Base-by-base conservation (phyloP, 1,140 invertebrate genomes). In the Berghia stephanieae region DNA sequence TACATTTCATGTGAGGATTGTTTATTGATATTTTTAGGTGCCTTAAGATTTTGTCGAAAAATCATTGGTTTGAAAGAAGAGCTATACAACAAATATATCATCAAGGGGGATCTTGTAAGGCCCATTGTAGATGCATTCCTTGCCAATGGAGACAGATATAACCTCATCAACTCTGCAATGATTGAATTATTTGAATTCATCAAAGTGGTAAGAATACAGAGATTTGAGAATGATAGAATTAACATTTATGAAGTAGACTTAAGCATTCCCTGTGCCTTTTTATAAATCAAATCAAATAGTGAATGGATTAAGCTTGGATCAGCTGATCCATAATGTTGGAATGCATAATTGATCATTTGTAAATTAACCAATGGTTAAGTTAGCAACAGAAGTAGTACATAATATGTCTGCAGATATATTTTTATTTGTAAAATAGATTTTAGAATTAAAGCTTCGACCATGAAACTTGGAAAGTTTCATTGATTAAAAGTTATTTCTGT, bases 161-260 rank as follows among this genome's bases (percentile, higher is more conserved):
- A 99, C 91, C 93, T 99, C 71, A 90, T 99, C 74, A 98, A 99
- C 90, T 99, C 98, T 21, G 98, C 98, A 77, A 97, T 99, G 87
- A 92, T 99, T 87, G 98, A 99, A 92, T 93, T 99, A 91, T 99
- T 99, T 92, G 98, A 99, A 90, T 99, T 98, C 90, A 98, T 99
- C 76, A 87, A 87, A 86, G 74, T 83, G 70, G 89, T 90, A 79
- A 85, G 87, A 84, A n/a, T n/a, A n/a, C n/a, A n/a, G n/a, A n/a
- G n/a, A n/a, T n/a, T n/a, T n/a, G n/a, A n/a, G n/a, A n/a, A n/a
- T n/a, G n/a, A n/a, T n/a, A n/a, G n/a, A n/a, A n/a, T n/a, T n/a
- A n/a, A n/a, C n/a, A n/a, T n/a, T n/a, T n/a, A n/a, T n/a, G n/a
- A n/a, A n/a, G n/a, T n/a, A n/a, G n/a, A n/a, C n/a, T n/a, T n/a